phyloP scores from a whole-genome alignment of 2,797 vertebrate genomes.

The Melanotaenia boesemani region DNA sequence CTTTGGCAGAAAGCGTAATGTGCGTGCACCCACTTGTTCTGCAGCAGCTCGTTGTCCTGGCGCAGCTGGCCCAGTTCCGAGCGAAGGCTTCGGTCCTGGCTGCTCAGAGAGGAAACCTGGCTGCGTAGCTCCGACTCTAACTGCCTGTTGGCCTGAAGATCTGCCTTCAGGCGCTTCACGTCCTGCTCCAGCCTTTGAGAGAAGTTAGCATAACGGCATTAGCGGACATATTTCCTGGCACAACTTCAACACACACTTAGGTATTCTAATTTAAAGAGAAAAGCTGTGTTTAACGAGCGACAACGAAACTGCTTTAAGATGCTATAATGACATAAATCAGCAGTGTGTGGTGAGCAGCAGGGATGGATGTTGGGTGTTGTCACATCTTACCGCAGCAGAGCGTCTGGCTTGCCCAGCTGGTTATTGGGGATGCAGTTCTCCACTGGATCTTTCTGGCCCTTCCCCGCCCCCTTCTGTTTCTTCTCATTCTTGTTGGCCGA shows the following conservation, averaged over 20 bases:
- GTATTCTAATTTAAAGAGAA: not conserved
- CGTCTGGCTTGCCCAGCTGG: slow-evolving; percentile 96
- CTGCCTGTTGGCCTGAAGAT: slow-evolving; percentile 96
- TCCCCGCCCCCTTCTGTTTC: slow-evolving; percentile 94
- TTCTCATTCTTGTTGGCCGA: slow-evolving; percentile 91
- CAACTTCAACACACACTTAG: not conserved
- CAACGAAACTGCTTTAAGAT: not conserved
- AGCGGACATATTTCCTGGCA: not conserved
- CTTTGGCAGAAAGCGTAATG: too few species aligned
- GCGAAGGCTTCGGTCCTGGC: slow-evolving; percentile 91
- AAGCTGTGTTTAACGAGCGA: not conserved
- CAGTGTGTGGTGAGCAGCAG: too few species aligned
- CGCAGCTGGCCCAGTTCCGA: slow-evolving; percentile 94
- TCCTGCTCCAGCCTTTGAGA: slow-evolving; percentile 94
- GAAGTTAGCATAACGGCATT: not conserved
- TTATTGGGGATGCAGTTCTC: slow-evolving; percentile 99
- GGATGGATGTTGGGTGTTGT: not conserved
- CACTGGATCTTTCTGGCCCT: slow-evolving; percentile 93
- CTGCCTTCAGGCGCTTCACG: slow-evolving; percentile 97
- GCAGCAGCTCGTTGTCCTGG: slow-evolving; percentile 96
- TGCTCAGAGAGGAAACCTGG: slow-evolving; percentile 93
- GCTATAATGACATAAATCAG: not conserved
- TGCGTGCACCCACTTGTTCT: slow-evolving; percentile 90
- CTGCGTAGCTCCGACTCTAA: slow-evolving; percentile 95
- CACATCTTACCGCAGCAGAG: slow-evolving; percentile 88